Base-by-base conservation (phyloP, 2,888 invertebrate genomes). In the Scaptomyza tumidula region DNA sequence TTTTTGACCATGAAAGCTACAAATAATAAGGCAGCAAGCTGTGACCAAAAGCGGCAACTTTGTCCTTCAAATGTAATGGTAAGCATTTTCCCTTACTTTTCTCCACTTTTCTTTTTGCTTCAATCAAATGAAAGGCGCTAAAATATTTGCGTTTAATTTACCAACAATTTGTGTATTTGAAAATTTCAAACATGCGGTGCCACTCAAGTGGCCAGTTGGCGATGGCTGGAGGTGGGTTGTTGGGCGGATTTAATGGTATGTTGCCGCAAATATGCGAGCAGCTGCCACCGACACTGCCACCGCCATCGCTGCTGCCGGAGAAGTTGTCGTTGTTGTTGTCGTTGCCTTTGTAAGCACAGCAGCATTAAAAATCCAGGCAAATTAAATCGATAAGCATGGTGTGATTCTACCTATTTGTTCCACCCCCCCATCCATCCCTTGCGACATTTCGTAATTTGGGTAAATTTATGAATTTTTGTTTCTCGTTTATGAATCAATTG, bases 81-180 rank as follows among this genome's bases (percentile, higher is more conserved):
- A 19, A 31, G 13, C 33, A 13, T 33, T 33, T 33, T 3, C 6
- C 16, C 16, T 29, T 4, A 19, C 33, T 11, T 4, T 11, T 11
- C 4, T 14, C 5, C 24, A 5, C 14, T 4, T 11, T 19, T 19
- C 19, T 37, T 37, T 11, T 45, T 27, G 11, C 27, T 27, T 27
- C 52, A 27, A 52, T 52, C 39, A 52, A 39, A 52, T 27, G 39
- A 13, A 37, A 39, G 59, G 46, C 52, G 52, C 52, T 27, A 35
- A 39, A 39, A 49, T 41, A 41, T 33, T 56, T 56, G 33, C 56
- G 44, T 56, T 56, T 56, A 44, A 56, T 56, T 56, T 46, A 46
- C 56, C 56, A 33, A 46, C 56, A 44, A 56, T 35, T 56, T 54
- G 43, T 43, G 54, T 54, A 43, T 54, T 54, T 54, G 54, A 54